Base-by-base conservation (phyloP, 1,140 invertebrate genomes). In the Cyclina sinensis region DNA sequence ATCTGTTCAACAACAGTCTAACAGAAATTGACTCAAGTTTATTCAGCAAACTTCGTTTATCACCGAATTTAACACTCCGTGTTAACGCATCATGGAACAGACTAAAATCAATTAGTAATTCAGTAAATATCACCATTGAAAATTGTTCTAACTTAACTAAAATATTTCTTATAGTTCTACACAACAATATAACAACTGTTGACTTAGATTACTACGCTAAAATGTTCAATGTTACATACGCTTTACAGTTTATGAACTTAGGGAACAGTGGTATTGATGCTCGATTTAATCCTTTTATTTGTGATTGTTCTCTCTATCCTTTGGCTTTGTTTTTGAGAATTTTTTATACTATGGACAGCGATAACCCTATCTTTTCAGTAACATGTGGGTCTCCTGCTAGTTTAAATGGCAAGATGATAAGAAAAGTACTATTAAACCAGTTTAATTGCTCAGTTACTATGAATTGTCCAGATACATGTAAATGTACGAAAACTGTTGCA, bases 221-320 rank as follows among this genome's bases (percentile, higher is more conserved):
- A 7, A 24, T 65, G 24, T 43, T 81, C 4, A 81, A 81, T 65
- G 9, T 81, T 30, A 65, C 79, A 14, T 39, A 65, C n/a, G 9
- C 79, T 37, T 12, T 14, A 0, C 30, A 62, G 27, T 12, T 81
- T 18, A 7, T 11, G 0, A 62, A 27, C 0, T 81, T 81, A 32
- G 39, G 32, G 54, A 81, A 81, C 57, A 39, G 79, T 27, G 79
- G 57, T 7, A 43, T 81, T n/a, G 79, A 59, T 24, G 3, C 43
- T 3, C 54, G 79, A 21, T 81, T 81, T 65, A 81, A 81, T 46
- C 79, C 79, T 37, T 65, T 81, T 35, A 65, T 65, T 14, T 81
- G 79, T 65, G 79, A 81, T 65, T 81, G 79, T 43, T n/a, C 24
- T 16, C 4, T 81, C 1, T 81, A 59, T 27, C 21, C 48, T 1